Base-by-base conservation (phyloP, 2,113 vertebrate species). In the Oryzias curvinotus region DNA sequence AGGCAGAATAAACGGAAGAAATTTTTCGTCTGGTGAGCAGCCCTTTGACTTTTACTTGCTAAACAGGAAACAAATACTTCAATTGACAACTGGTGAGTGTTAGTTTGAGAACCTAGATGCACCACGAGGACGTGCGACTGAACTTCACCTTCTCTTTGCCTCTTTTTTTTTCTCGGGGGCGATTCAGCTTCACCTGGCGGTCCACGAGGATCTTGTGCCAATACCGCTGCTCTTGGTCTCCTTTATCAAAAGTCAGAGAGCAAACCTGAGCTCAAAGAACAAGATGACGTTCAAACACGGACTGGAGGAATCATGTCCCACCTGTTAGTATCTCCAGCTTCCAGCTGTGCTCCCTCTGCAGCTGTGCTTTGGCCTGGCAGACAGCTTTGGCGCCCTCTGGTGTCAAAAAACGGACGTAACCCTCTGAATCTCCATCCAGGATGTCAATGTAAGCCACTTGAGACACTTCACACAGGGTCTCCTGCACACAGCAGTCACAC, bases 171-270 rank as follows among this genome's bases (percentile, higher is more conserved):
- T 99, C 96, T 51, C 96, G 90, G 18, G 97, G 95, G 23, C 96
- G 95, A 77, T 99, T 99, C 23, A 99, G 90, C 68, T 98, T 99
- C 56, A 94, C 96, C 66, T 98, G 97, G 42, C 97, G 94, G 84
- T 99, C 97, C 62, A 99, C 97, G 23, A 99, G 81, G 75, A 99
- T 99, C 91, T 99, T 99, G 91, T 99, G 97, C 97, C 97, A 99
- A 67, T 99, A 99, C 68, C 97, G 90, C 44, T 99, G 95, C 3
- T 99, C 97, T 1, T 94, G 74, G 78, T 98, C 96, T 80, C 96
- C 97, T 98, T 62, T 65, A 13, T 65, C 41, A 73, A 7, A 44
- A 44, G 25, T 52, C 26, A 4, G 58, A 46, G 5, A 12, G 44
- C 1, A 45, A 64, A 25, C 5, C n/a, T 19, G 50, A 25, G 15